Evolutionary conservation across 2,797 vertebrate genomes (phyloP).

Genomic region (Brotula barbata): DNA sequence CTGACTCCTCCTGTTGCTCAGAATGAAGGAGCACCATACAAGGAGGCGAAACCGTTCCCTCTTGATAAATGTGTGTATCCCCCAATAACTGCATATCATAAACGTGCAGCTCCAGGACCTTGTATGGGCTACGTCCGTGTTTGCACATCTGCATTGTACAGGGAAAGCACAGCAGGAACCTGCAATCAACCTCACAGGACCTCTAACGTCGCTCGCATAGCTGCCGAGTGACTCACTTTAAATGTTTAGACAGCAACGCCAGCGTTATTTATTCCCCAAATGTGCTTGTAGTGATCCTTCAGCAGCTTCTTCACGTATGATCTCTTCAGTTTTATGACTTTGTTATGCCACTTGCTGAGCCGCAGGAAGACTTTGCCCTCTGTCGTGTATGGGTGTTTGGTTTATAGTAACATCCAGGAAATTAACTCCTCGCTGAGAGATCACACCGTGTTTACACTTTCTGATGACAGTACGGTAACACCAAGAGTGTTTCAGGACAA

Average conservation of each 20-base stretch:
- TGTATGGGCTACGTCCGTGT: constrained; percentile 74
- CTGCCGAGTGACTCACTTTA: constrained; percentile 59
- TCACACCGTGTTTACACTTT: constrained; percentile 13
- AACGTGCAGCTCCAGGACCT: constrained; percentile 74
- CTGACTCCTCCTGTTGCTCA: constrained; percentile 48
- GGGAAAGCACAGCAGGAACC: constrained; percentile 22
- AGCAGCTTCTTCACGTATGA: constrained; percentile 28
- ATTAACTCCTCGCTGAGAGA: constrained; percentile 2
- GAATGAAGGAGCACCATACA: constrained; percentile 77
- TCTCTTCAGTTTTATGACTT: constrained; percentile 29
- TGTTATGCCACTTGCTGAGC: constrained; percentile 46
- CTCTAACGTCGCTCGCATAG: constrained; percentile 45
- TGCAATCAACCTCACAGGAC: constrained; percentile 47
- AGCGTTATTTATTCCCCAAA: constrained; percentile 54
- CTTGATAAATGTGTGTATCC: constrained; percentile 80
- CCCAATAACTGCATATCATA: constrained; percentile 77
- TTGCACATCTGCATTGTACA: constrained; percentile 56
- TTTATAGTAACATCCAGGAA: constrained; percentile 8
- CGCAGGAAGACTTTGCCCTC: constrained; percentile 32
- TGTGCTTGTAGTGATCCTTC: constrained; percentile 48
- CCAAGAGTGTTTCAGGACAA: constrained; percentile 5
- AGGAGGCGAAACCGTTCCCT: constrained; percentile 73
- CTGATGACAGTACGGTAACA: background rate
- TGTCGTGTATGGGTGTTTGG: background rate
- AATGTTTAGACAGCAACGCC: constrained; percentile 52